Evolutionary conservation across 2,888 invertebrate genomes (phyloP), one percentile per base, ranked within the genome.

Genomic region (Muschampia staudingeri): DNA sequence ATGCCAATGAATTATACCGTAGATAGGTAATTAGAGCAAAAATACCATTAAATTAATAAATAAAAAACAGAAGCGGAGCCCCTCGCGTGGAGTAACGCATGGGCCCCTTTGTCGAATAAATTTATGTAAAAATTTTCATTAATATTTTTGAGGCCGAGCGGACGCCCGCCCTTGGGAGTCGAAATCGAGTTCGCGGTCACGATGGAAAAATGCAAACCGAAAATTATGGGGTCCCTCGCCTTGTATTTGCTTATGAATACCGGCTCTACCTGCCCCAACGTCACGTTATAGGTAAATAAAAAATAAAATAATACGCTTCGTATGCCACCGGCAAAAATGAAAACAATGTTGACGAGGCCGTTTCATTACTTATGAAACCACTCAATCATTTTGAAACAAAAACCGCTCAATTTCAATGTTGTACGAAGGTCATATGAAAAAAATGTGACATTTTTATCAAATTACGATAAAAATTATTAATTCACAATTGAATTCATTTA

Each of bases 61-160:
- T 96, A 96, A 97, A 96, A 97, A 96, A 96, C 95, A 95, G 94
- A 89, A 94, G 92, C 94, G 93, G 84, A 91, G 91, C 94, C 95
- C 94, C 94, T 44, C 71, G 44, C 44, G 70, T 93, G 91, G 89
- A 92, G 92, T 93, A 94, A 93, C 93, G 94, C 93, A 91, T 93
- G 93, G 94, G 94, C 94, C 96, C 96, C 96, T 95, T 95, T 94
- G 93, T 94, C 95, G 95, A 95, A 97, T 97, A 97, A 97, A 97
- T 97, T 97, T 97, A 97, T 97, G 97, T 96, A 97, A 96, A 97
- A 97, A 96, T 95, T 97, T 97, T 97, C 97, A 97, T 97, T 97
- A 96, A 96, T 97, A 97, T 97, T 97, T 96, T 96, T 94, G 96
- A 96, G 95, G 95, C 95, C 95, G 95, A 92, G 92, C 95, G 95